Base-by-base conservation (phyloP, 2,113 vertebrate genomes). In the Ranitomeya imitator region DNA sequence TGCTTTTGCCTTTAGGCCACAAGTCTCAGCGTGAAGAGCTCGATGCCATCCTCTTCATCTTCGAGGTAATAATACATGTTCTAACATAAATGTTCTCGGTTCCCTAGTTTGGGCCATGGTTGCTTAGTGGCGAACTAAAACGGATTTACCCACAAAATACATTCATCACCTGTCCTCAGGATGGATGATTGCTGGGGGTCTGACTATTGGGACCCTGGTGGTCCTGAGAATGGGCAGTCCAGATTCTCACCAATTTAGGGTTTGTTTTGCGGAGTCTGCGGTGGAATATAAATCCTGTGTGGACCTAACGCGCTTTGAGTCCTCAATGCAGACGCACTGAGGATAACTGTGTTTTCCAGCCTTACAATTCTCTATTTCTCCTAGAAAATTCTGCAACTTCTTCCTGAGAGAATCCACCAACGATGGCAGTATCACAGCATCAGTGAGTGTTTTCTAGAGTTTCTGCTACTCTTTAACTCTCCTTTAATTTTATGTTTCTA, bases 341-440 rank as follows among this genome's bases (percentile, higher is more conserved):
- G 13, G 12, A 78, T 7, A 2, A 3, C 15, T 78, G 8, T 55
- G 16, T 31, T 87, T 9, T 57, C 9, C 21, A 59, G 10, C 21
- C 8, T 79, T 16, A 57, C n/a, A 14, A 31, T 60, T 61, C 61
- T 31, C 13, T 59, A 18, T 71, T 71, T 19, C 55, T 51, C 37
- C 57, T 92, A 99, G 98, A 99, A 99, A 99, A 99, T 99, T 90
- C 95, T 99, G 89, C 98, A 99, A 89, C 97, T 99, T 89, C 96
- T 99, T 91, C 98, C 98, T 16, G 98, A 99, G 94, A 95, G 96
- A 92, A 98, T 99, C 93, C 97, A 99, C 92, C 96, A 96, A 85
- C 94, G 97, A 92, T 99, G 98, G 98, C 98, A 99, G 91, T 99
- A 99, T 95, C 98, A 99, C 95, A 99, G 98, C 94, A 99, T 99